Evolutionary conservation across 2,113 vertebrate species (phyloP), one percentile per base, ranked within the genome.

Genomic region (Oreotragus oreotragus): DNA sequence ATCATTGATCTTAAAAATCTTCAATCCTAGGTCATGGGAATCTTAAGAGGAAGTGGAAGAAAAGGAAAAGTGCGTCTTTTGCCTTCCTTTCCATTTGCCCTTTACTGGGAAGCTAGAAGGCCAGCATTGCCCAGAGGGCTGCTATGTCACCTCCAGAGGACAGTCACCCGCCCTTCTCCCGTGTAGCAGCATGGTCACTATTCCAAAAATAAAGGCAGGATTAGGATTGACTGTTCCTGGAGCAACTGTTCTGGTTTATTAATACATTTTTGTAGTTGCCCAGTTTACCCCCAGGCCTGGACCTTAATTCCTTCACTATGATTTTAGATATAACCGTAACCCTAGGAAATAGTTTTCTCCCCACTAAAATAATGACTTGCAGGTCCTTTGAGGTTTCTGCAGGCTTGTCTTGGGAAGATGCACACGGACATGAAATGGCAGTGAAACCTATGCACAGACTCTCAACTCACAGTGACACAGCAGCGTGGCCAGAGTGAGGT

Each of bases 141-240:
- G 14, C 77, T 64, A 5, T 88, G 76, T 98, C 97, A 96, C 97
- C 96, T 98, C 96, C 94, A 97, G 58, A 96, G 93, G 93, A 94
- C 62, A 86, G 91, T 80, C 49, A 58, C 80, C 94, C 12, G 4
- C 81, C 92, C 51, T 93, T 86, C 57, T 96, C 45, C 84, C 84
- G 51, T 96, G 64, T 80, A 93, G 92, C 95, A 97, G 57, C 95
- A 84, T 89, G 96, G 97, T 97, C 97, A 97, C 95, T 95, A 97
- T 98, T 98, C 97, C 97, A 98, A 98, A 98, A 98, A 97, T 98
- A 98, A 98, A 98, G 94, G 90, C 94, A 94, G 97, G 97, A 97
- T 98, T 98, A 97, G 79, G 96, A 94, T 97, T 97, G 96, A 88
- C 85, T 96, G 39, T 96, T 96, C 88, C 53, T 91, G 64, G 94